Percentiles rank a stretch among this genome's conserved stretches.
Conservation (phyloP, 2,113 vertebrate genomes). For the Pontoporia blainvillei region DNA sequence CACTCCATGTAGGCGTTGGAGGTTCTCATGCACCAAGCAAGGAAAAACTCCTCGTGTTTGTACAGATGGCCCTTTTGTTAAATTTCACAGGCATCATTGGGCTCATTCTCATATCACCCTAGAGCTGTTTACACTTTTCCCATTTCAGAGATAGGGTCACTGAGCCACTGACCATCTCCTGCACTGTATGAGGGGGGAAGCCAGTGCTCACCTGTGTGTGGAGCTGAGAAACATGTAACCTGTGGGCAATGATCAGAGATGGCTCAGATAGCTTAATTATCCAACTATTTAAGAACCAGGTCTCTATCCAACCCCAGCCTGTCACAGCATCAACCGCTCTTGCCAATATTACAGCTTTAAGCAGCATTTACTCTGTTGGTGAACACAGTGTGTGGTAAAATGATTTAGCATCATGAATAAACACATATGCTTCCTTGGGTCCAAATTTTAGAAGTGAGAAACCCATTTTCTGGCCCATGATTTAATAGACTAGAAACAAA, state of each 20-base stretch:
- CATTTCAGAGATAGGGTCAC: neutral
- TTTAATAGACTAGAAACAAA: constrained; percentile 81
- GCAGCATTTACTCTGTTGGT: constrained; percentile 79
- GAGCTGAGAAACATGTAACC: neutral
- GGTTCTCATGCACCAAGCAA: neutral
- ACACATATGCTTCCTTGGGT: constrained; percentile 79
- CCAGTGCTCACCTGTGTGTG: neutral
- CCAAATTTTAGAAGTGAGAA: constrained; percentile 79
- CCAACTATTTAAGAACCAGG: constrained; percentile 65
- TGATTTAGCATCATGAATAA: constrained; percentile 81
- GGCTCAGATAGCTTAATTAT: constrained; percentile 74
- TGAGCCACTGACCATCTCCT: neutral
- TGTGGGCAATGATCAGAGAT: constrained; percentile 41
- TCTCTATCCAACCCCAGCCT: constrained; percentile 58
- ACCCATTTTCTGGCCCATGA: constrained; percentile 74
- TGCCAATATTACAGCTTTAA: constrained; percentile 79
- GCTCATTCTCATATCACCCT: neutral
- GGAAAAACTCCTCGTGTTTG: neutral
- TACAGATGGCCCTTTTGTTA: neutral
- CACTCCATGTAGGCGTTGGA: neutral
- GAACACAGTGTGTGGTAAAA: constrained; percentile 80
- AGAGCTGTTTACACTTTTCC: neutral
- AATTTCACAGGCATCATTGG: neutral
- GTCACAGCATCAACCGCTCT: constrained; percentile 67
- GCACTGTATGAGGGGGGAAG: neutral